Percentiles rank a stretch among this genome's conserved stretches.
Evolutionary conservation across 2,797 vertebrate genomes (phyloP).

Genomic region (Myripristis murdjan): DNA sequence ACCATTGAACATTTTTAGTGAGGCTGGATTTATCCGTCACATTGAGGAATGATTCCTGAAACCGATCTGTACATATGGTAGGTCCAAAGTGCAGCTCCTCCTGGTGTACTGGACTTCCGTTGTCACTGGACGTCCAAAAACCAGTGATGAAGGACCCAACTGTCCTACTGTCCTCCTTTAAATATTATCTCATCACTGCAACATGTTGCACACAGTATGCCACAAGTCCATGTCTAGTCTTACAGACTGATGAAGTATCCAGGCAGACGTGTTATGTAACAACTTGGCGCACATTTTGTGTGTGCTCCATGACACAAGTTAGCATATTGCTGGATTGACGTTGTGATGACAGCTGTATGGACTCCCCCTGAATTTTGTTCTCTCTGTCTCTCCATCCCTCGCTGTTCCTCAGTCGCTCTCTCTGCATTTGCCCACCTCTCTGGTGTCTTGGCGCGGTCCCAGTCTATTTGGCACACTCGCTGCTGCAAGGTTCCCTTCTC

Average conservation of each 20-base stretch:
- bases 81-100: too few species aligned
- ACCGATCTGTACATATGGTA: too few species aligned
- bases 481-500: conserved; percentile 60
- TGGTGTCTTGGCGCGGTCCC: conserved; percentile 61
- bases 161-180: too few species aligned
- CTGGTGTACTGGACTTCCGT: too few species aligned
- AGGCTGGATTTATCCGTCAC: too few species aligned
- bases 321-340: conserved; percentile 48
- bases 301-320: conserved; percentile 36
- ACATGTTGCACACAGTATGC: conserved; percentile 25
- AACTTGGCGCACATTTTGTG: conserved; percentile 38
- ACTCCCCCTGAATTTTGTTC: conserved; percentile 25
- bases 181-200: conserved; percentile 10
- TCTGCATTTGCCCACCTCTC: conserved; percentile 52
- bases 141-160: too few species aligned
- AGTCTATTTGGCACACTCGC: conserved; percentile 51
- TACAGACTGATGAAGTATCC: conserved; percentile 47
- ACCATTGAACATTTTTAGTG: too few species aligned
- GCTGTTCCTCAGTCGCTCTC: not conserved
- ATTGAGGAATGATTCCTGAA: too few species aligned
- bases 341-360: conserved; percentile 27
- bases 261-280: conserved; percentile 63
- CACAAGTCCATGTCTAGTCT: conserved; percentile 15
- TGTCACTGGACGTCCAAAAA: too few species aligned
- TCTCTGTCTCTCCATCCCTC: conserved; percentile 37